A percentile compares a stretch with the other conserved stretches of the same genome.
phyloP scores from a whole-genome alignment of 2,113 vertebrate species.

The Andinoacara biseriatus region DNA sequence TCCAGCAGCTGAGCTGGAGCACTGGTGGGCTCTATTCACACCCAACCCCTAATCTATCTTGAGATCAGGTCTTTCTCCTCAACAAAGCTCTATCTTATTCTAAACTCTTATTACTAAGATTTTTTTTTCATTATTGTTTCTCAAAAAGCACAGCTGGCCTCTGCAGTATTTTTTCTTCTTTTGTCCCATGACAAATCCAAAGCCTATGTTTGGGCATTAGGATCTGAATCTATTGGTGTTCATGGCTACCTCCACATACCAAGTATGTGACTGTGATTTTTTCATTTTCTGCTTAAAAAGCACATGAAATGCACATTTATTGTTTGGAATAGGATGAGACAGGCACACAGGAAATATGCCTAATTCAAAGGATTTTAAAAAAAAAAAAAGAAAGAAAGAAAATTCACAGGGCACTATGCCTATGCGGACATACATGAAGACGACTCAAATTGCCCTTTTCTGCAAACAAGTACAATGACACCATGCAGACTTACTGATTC shows the following conservation, averaged over 20 bases:
- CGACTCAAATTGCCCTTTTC: too few species aligned
- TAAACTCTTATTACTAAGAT: conserved; percentile 74
- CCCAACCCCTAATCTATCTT: conserved; percentile 84
- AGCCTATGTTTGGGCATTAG: conserved; percentile 71
- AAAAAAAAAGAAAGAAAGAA: too few species aligned
- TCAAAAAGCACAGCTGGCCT: conserved; percentile 86
- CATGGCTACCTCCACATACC: conserved; percentile 66
- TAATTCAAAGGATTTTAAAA: too few species aligned
- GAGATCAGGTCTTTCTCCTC: conserved; percentile 60
- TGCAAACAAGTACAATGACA: too few species aligned
- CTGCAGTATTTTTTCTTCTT: conserved; percentile 53
- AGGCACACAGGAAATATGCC: too few species aligned
- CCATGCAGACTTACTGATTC: too few species aligned
- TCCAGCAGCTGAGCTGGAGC: conserved; percentile 80
- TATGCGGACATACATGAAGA: too few species aligned
- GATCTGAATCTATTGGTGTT: conserved; percentile 69
- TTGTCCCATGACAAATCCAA: conserved; percentile 27
- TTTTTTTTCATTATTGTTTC: conserved; percentile 83
- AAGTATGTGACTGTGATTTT: neutral
- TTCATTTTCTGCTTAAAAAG: conserved; percentile 12
- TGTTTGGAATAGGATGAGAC: too few species aligned
- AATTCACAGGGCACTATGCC: too few species aligned
- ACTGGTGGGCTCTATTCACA: conserved; percentile 85
- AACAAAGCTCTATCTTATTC: conserved; percentile 82
- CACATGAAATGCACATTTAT: too few species aligned